Percentiles rank a stretch among this genome's conserved stretches.
phyloP scores from a whole-genome alignment of 2,797 vertebrate genomes.

The Coluber constrictor region DNA sequence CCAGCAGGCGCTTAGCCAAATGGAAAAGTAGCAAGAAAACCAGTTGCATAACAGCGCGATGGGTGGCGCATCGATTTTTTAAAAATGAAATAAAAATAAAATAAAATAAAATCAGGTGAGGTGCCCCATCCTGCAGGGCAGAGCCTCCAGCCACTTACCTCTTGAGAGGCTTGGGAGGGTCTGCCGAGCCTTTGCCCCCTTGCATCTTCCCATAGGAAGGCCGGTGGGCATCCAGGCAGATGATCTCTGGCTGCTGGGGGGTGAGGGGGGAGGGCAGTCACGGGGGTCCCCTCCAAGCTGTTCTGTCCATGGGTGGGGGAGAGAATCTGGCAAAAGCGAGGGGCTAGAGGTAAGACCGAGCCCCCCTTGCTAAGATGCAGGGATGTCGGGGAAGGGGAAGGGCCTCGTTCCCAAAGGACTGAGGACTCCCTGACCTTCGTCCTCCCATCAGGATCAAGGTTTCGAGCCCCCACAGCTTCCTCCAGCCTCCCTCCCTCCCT shows the following conservation, averaged over 20 bases:
- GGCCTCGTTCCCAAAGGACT: neutral
- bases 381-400: neutral
- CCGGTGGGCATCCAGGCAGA: rapidly evolving
- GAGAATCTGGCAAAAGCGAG: too few relatives aligned
- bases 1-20: too few relatives aligned
- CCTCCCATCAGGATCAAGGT: neutral
- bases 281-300: rapidly evolving
- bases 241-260: neutral
- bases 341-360: too few relatives aligned
- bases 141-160: conserved; percentile 12
- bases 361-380: too few relatives aligned
- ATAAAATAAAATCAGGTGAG: neutral
- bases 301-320: neutral
- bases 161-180: neutral
- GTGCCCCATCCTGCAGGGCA: too few relatives aligned
- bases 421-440: neutral
- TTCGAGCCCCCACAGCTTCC: too few relatives aligned
- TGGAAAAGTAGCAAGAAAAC: too few relatives aligned
- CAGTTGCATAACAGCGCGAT: too few relatives aligned
- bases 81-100: too few relatives aligned
- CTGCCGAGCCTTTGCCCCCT: neutral
- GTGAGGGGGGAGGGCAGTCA: neutral
- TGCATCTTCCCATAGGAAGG: neutral
- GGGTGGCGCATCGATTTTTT: too few relatives aligned
- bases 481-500: too few relatives aligned